Base-by-base conservation (phyloP, 2,113 vertebrate species). In the Gavia stellata region DNA sequence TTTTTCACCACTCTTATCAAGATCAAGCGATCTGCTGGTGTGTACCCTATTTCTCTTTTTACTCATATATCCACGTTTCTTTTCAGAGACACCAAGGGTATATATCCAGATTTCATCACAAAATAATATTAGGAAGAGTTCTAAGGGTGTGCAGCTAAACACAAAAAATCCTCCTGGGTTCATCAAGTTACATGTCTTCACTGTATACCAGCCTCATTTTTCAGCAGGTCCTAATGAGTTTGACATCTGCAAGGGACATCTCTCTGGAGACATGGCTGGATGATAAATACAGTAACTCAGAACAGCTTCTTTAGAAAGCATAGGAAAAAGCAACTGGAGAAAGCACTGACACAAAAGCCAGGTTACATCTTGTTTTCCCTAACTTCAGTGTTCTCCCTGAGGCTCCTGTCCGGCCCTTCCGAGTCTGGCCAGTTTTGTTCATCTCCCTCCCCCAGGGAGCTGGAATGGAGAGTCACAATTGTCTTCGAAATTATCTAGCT, bases 281-380 rank as follows among this genome's bases (percentile, higher is more conserved):
- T 56, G 44, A 84, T 79, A 91, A 67, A 89, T 42, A 59, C 20
- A 63, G 42, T 31, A 81, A 33, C 77, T 92, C 52, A 40, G 26
- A 86, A 84, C n/a, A 81, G 26, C 18, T 93, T 92, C 47, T 78
- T 70, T 15, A 86, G 52, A 94, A 91, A 68, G 5, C 15, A 29
- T 3, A 49, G 61, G 68, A 81, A 84, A 56, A 92, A 61, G 19
- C 53, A 95, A 82, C 31, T 8, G 42, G 31, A 82, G n/a, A 80
- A 95, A 89, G 73, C 74, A 83, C 28, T 79, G 68, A 33, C 72
- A 84, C 25, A 96, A 91, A 94, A 92, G 68, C 61, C 88, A 95
- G 90, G 88, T 92, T 94, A 25, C 49, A 81, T 90, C 38, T 88
- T 52, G 45, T 72, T 75, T 91, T 91, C 62, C 47, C 28, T 24